Evolutionary conservation across 2,113 vertebrate species (phyloP), one percentile per base, ranked within the genome.

Genomic region (Pseudopodoces humilis): DNA sequence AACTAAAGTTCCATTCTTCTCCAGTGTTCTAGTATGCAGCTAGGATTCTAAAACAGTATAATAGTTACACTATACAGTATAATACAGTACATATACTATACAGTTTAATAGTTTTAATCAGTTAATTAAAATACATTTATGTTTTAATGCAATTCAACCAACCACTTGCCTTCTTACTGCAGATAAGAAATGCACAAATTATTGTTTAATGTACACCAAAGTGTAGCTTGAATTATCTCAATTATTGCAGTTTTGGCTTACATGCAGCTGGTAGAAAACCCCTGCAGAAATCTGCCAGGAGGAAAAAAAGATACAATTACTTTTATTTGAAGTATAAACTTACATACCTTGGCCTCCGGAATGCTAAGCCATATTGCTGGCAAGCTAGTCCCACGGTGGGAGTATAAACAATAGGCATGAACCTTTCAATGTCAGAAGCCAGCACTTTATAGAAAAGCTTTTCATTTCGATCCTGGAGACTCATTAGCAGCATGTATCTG

Each of bases 391-490:
- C 99, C 85, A 99, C 99, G 4, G 98, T 99, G 72, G 99, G 99
- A 60, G 99, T 99, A 97, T 99, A 99, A 85, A 99, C 99, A 91
- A 99, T 98, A 65, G 99, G 99, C 99, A 99, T 99, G 95, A 99
- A 99, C 95, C 96, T 98, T 83, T 99, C 99, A 30, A 99, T 97
- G 95, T 99, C 98, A 86, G 98, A 99, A 56, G 96, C 92, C 46
- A 99, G 97, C 63, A 99, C 98, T 90, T 98, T 98, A 76, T 99
- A 99, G 97, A 99, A 99, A 35, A 99, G 98, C 94, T 99, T 99
- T 97, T 99, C 99, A 39, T 99, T 99, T 92, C 97, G 98, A 94
- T 99, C 99, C 97, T 99, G 99, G 95, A 99, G 99, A 86, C 98
- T 98, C 99, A 99, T 99, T 96, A 99, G 97, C 41, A 99, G 98